Base-by-base conservation (phyloP, 2,797 vertebrate genomes). In the Epinephelus malabaricus region DNA sequence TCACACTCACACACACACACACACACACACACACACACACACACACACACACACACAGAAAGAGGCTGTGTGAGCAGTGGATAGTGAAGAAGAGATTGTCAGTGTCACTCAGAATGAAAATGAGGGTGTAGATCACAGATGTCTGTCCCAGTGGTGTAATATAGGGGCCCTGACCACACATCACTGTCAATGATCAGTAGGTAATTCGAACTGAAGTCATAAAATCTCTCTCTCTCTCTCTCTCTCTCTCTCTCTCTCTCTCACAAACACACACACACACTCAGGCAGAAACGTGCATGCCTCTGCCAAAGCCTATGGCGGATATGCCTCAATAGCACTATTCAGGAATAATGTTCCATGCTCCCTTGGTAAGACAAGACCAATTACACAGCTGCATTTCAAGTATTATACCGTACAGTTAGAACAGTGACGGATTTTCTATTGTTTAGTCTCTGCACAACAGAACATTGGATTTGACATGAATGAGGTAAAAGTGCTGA, bases 91-190 rank as follows among this genome's bases (percentile, higher is more conserved):
- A 62, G 43, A 85, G 78, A 84, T 73, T 82, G 79, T 83, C 82
- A 77, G 45, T 86, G 87, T 89, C 86, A 86, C 63, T 84, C 79
- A 81, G 83, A 86, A 88, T 86, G 81, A 84, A 87, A 92, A 92
- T 90, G 83, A 92, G 90, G 86, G 82, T 88, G 70, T 82, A 84
- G 84, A 89, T 91, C 86, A 83, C 51, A 88, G 85, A 87, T 73
- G 84, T 75, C 82, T 56, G 71, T 75, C 84, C 76, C 79, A 2
- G 66, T 14, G 75, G 70, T 77, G 80, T 83, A 78, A 89, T 89
- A 81, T 67, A 70, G 72, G 59, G 81, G 76, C 75, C 65, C 77
- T 89, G 87, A 90, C 84, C 80, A 60, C 84, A 91, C 83, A 88
- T 89, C 85, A 74, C 79, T 87, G 83, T 81, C 87, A 86, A 14